These are phyloP conservation scores for Penaeus japonicus DNA, from an alignment of 1,140 invertebrate genomes.

Conservation along the genomic window DNA sequence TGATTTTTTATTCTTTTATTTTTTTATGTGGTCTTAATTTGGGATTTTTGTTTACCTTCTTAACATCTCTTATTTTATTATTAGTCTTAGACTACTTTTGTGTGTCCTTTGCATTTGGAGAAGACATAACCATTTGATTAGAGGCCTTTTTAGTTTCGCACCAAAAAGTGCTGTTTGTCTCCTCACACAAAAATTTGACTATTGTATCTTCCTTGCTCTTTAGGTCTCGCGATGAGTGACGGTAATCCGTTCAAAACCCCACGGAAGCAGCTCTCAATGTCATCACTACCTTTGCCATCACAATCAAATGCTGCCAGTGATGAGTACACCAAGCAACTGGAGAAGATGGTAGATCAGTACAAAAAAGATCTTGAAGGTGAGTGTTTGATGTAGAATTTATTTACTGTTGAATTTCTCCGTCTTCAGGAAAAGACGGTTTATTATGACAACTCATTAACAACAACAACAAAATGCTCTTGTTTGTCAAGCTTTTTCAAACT, in stretches of 20 bases:
- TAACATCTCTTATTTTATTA: neutral
- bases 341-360: slow-evolving; percentile 28
- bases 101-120: no score
- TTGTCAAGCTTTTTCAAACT: no score
- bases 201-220: no score
- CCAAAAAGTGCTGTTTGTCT: no score
- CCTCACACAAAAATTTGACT: no score
- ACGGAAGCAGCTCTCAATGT: neutral
- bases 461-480: no score
- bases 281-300: neutral
- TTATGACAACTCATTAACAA: no score
- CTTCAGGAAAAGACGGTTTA: neutral
- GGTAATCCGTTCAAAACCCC: slow-evolving; percentile 10
- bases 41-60: neutral
- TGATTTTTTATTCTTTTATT: neutral
- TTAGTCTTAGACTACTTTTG: no score
- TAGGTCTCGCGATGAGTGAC: slow-evolving; percentile 25
- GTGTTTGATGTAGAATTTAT: neutral
- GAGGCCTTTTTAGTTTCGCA: no score
- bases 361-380: slow-evolving; percentile 40
- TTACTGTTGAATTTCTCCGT: neutral
- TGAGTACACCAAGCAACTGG: slow-evolving; percentile 31
- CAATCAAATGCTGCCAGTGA: neutral
- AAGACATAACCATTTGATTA: no score
- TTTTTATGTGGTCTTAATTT: neutral